phyloP scores from a whole-genome alignment of 2,113 vertebrate genomes.

The Alces alces region DNA sequence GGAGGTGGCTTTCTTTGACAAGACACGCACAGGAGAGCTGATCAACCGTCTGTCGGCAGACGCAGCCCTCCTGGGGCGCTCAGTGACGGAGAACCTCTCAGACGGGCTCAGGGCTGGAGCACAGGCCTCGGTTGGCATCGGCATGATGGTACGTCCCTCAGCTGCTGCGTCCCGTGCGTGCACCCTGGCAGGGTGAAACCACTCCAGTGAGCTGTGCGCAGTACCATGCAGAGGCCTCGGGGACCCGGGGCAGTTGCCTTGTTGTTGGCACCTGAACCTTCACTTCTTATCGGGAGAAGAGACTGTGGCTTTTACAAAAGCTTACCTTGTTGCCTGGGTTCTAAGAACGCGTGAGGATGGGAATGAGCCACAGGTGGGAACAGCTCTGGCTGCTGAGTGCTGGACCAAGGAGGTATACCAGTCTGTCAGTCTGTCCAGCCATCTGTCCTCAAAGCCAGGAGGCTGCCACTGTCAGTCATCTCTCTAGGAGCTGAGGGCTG shows the following conservation, averaged over 20 bases:
- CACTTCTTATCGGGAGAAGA: not conserved
- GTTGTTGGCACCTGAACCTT: not conserved
- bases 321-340: not conserved
- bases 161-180: not conserved
- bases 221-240: not conserved
- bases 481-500: not conserved
- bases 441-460: not conserved
- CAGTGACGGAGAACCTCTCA: conserved; percentile 95
- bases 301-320: not conserved
- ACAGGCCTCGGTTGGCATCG: conserved; percentile 90
- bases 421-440: not conserved
- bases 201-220: not conserved
- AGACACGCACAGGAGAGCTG: conserved; percentile 93
- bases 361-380: not conserved
- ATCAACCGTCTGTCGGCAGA: conserved; percentile 97
- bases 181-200: not conserved
- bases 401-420: not conserved
- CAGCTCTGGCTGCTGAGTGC: not conserved
- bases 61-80: conserved; percentile 87
- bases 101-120: conserved; percentile 93
- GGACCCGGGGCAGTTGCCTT: accelerated
- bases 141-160: conserved; percentile 92
- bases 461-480: not conserved
- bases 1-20: conserved; percentile 97
- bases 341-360: not conserved